Evolutionary conservation across 2,113 vertebrate genomes (phyloP).

Genomic region (Albula glossodonta): DNA sequence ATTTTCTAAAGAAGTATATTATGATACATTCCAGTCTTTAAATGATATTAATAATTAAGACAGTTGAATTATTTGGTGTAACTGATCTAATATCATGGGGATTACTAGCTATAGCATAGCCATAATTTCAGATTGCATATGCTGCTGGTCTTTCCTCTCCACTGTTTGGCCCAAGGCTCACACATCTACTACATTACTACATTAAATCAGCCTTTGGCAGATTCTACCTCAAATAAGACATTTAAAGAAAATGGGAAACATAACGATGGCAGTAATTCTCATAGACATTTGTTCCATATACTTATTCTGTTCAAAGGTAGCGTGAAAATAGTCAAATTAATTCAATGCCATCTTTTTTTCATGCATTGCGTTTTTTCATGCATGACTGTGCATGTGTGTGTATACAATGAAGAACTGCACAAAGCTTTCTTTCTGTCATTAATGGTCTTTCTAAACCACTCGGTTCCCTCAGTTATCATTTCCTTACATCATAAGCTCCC

Average conservation of each 20-base stretch:
- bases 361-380: not conserved
- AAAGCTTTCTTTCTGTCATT: too few species aligned
- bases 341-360: too few species aligned
- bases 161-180: conserved; percentile 21
- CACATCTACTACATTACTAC: conserved; percentile 17
- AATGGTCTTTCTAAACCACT: not conserved
- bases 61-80: too few species aligned
- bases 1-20: not conserved
- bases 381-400: not conserved
- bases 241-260: conserved; percentile 38
- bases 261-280: conserved; percentile 29
- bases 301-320: conserved; percentile 21
- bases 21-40: not conserved
- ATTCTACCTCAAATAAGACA: conserved; percentile 18
- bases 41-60: not conserved
- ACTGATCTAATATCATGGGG: too few species aligned
- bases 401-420: not conserved
- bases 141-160: conserved; percentile 26
- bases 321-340: not conserved
- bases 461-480: not conserved
- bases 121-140: too few species aligned
- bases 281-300: conserved; percentile 13
- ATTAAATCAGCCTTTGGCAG: conserved; percentile 28
- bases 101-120: too few species aligned
- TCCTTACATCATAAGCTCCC: not conserved